A percentile compares a stretch with the other conserved stretches of the same genome.
Conservation (phyloP, 1,140 invertebrate species). For the Caenorhabditis brenneri region DNA sequence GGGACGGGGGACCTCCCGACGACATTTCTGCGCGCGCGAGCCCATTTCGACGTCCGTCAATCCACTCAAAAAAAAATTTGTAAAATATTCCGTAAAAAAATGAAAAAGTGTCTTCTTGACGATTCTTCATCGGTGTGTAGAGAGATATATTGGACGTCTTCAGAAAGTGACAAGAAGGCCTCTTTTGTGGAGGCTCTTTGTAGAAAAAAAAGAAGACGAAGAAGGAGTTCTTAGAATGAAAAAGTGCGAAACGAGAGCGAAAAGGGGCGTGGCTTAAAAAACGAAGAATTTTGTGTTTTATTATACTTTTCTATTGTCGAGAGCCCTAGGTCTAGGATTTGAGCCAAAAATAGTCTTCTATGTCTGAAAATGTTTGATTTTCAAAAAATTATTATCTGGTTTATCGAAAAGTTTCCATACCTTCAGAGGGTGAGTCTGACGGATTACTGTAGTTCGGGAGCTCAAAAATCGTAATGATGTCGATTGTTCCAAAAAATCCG, state of each 20-base stretch:
- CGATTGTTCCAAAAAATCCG: too few relatives aligned
- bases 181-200: too few relatives aligned
- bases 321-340: too few relatives aligned
- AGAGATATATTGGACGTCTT: slow-evolving; percentile 33
- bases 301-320: background rate
- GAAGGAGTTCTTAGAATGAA: slow-evolving; percentile 4
- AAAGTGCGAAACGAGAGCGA: background rate
- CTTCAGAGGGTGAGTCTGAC: background rate
- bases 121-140: background rate
- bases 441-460: too few relatives aligned
- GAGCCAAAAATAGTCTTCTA: background rate
- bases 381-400: background rate
- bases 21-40: too few relatives aligned
- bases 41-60: too few relatives aligned
- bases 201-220: background rate
- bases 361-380: background rate
- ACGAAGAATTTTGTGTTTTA: background rate
- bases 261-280: background rate
- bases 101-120: background rate
- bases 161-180: slow-evolving; percentile 23
- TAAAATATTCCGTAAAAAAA: background rate
- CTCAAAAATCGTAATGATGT: too few relatives aligned
- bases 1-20: too few relatives aligned
- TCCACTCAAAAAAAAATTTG: background rate
- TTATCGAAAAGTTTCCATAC: background rate